Base-by-base conservation (phyloP, 92 coral and sea anemone genomes). In the Anthopleura xanthogrammica region DNA sequence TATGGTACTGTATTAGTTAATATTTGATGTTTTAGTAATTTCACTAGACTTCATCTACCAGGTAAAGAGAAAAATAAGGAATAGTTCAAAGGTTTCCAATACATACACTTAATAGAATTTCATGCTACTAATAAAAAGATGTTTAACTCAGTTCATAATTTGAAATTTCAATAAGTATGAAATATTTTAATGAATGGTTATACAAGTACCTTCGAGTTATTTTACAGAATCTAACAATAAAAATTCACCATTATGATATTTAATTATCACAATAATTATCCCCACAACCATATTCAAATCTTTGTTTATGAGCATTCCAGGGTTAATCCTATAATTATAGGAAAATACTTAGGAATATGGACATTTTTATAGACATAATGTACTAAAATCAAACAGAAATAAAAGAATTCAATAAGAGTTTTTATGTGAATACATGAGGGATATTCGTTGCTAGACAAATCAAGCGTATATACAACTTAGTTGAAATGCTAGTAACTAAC, bases 311-410 rank as follows among this genome's bases (percentile, higher is more conserved):
- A 64, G 22, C 83, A 80, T 68, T 68, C 65, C 84, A 13, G 42
- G 19, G 41, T 52, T 81, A 81, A 81, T 81, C 84, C 84, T 70
- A n/a, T 81, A 81, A 81, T 68, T 24, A 62, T 62, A 7, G 50
- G 24, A 68, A 68, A 11, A 68, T 23, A 12, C 40, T 12, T 22
- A 20, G 41, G 76, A 74, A 80, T 46, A 62, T 46, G 43, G 41
- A 64, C 76, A 80, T 41, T 20, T 64, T 65, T 16, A 9, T 46
- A 46, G 50, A 46, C 7, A 46, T 46, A 5, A 12, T 64, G 76
- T 12, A 14, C 13, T 41, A 9, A 29, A 41, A 41, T 41, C 46
- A 13, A 29, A 50, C 14, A 50, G 29, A n/a, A 5, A 77, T 46
- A 14, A 52, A 52, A 42, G 17, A 1, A 41, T 42, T 50, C 52